These are phyloP conservation scores for Lonchura striata DNA, from an alignment of 2,113 vertebrate species.

Conservation along the genomic window DNA sequence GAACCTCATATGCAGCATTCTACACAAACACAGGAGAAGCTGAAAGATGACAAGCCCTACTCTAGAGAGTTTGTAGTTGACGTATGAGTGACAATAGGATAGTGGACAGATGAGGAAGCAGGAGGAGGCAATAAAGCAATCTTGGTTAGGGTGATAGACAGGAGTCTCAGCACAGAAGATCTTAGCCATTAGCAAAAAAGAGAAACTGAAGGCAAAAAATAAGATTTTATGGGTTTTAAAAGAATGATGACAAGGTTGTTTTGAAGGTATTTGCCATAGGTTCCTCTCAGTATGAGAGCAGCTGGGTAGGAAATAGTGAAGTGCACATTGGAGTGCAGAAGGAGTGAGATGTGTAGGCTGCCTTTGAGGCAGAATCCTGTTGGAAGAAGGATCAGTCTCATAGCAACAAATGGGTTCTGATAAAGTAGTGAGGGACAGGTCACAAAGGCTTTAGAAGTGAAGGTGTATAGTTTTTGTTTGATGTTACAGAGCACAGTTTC, in stretches of 20 bases:
- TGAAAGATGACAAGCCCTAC: not conserved
- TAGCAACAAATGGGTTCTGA: not conserved
- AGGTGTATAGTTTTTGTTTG: not conserved
- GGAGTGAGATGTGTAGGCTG: not conserved
- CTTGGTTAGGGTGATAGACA: not conserved
- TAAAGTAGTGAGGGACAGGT: not conserved
- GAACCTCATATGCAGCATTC: not conserved
- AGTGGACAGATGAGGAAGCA: not conserved
- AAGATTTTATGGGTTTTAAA: not conserved
- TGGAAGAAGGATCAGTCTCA: not conserved
- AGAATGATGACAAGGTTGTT: not conserved
- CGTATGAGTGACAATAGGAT: not conserved
- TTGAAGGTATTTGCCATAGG: not conserved
- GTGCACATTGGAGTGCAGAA: not conserved
- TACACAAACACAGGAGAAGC: not conserved
- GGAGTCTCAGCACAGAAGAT: not conserved
- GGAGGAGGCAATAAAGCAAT: not conserved
- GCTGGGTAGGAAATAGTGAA: not conserved
- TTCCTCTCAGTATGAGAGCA: not conserved
- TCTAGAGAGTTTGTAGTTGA: not conserved
- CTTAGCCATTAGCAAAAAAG: not conserved
- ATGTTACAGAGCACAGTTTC: not conserved
- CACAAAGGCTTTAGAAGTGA: not conserved
- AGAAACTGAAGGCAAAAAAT: not conserved
- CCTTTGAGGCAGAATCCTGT: not conserved